Conservation (phyloP, 2,797 vertebrate genomes). For the Falco novaeseelandiae region DNA sequence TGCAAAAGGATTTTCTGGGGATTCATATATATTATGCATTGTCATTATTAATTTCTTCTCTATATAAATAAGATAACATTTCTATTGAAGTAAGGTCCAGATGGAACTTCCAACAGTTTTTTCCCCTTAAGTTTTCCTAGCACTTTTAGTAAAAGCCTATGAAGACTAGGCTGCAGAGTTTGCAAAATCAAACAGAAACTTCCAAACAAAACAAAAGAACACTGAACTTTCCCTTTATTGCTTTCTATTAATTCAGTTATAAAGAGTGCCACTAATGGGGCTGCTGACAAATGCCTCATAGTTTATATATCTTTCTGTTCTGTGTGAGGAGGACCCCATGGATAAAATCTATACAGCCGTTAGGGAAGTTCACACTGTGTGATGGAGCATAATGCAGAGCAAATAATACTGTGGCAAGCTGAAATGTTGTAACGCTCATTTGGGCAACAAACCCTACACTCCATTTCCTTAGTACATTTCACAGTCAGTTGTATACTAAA, state of each 20-base stretch:
- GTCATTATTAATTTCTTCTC: slow-evolving; percentile 43
- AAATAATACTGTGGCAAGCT: not conserved
- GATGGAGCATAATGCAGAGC: not conserved
- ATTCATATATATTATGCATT: slow-evolving; percentile 16
- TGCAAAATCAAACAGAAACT: not conserved
- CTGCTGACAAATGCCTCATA: not conserved
- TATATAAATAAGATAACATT: not conserved
- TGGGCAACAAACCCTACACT: not conserved
- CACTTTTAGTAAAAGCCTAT: not conserved
- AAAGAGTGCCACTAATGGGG: not conserved
- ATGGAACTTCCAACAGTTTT: not conserved
- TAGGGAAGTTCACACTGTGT: not conserved
- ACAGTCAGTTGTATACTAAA: not conserved
- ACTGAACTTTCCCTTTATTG: not conserved
- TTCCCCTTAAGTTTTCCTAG: not conserved
- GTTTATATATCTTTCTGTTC: not conserved
- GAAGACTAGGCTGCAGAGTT: not conserved
- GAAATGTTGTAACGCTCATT: not conserved
- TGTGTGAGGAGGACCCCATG: not conserved
- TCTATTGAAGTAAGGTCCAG: not conserved
- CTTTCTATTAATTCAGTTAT: not conserved
- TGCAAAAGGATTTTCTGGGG: slow-evolving; percentile 14
- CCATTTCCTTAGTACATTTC: not conserved
- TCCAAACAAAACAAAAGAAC: not conserved
- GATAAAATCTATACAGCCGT: rapidly evolving